phyloP scores from a whole-genome alignment of 2,113 vertebrate genomes.

The Pygoscelis adeliae region DNA sequence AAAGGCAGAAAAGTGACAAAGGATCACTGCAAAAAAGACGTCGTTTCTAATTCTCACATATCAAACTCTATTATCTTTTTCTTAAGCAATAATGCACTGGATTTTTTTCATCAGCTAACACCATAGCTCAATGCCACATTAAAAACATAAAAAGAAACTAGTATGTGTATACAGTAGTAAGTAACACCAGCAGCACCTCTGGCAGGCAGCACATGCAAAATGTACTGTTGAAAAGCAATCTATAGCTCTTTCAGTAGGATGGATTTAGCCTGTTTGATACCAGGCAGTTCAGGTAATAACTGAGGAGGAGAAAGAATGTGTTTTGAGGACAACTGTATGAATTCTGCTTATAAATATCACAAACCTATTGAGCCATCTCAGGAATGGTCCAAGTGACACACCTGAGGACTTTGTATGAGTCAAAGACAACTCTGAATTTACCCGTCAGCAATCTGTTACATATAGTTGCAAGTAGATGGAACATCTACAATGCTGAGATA shows the following conservation, averaged over 20 bases:
- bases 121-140: background rate
- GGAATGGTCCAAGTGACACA: background rate
- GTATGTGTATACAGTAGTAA: background rate
- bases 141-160: background rate
- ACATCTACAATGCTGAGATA: background rate
- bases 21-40: background rate
- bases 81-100: background rate
- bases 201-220: background rate
- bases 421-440: background rate
- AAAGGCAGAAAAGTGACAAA: constrained; percentile 19
- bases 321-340: background rate
- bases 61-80: background rate
- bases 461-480: background rate
- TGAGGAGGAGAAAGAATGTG: background rate
- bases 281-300: background rate
- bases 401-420: background rate
- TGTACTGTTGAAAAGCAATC: background rate
- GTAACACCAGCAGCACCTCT: background rate
- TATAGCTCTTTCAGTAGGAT: background rate
- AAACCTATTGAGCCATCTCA: background rate
- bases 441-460: background rate
- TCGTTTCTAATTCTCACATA: background rate
- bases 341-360: background rate
- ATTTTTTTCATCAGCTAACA: background rate
- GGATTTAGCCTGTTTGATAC: background rate